These are phyloP conservation scores for Lasioglossum vierecki DNA, from an alignment of 2,888 invertebrate species.

Conservation along the genomic window DNA sequence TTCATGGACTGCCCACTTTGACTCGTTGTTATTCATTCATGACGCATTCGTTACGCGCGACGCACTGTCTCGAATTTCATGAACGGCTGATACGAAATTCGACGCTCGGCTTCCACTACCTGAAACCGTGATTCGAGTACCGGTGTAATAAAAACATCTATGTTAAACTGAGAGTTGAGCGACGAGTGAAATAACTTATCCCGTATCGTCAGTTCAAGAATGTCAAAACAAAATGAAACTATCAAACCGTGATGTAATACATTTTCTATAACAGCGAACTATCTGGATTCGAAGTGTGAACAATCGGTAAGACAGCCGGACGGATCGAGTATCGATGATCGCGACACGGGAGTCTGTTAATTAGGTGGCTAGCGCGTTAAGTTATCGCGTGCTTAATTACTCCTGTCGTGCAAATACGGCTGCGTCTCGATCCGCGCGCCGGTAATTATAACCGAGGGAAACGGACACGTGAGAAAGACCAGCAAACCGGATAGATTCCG, in stretches of 20 bases:
- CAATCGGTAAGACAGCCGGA: neutral
- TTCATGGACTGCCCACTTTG: conserved; percentile 9
- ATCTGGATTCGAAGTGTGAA: neutral
- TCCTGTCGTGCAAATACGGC: conserved; percentile 17
- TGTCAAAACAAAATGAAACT: neutral
- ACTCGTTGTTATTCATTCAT: conserved; percentile 4
- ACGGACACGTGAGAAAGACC: conserved; percentile 8
- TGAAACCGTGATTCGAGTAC: conserved; percentile 1
- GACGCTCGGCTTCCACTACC: neutral
- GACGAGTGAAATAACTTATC: neutral
- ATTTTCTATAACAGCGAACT: neutral
- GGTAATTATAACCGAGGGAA: conserved; percentile 2
- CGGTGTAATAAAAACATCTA: conserved; percentile 3
- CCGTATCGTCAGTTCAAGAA: neutral
- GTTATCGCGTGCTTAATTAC: conserved; percentile 17
- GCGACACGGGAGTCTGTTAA: conserved; percentile 2
- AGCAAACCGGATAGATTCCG: conserved; percentile 3
- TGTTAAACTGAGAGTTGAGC: neutral
- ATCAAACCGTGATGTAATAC: neutral
- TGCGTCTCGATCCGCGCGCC: neutral
- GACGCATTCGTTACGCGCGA: neutral
- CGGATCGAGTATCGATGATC: conserved; percentile 14
- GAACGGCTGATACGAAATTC: conserved; percentile 7
- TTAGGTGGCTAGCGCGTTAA: conserved; percentile 19
- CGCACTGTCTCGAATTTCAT: conserved; percentile 1